These are phyloP conservation scores for Cheracebus regulus DNA, from an alignment of 2,797 vertebrate species.

Conservation along the genomic window DNA sequence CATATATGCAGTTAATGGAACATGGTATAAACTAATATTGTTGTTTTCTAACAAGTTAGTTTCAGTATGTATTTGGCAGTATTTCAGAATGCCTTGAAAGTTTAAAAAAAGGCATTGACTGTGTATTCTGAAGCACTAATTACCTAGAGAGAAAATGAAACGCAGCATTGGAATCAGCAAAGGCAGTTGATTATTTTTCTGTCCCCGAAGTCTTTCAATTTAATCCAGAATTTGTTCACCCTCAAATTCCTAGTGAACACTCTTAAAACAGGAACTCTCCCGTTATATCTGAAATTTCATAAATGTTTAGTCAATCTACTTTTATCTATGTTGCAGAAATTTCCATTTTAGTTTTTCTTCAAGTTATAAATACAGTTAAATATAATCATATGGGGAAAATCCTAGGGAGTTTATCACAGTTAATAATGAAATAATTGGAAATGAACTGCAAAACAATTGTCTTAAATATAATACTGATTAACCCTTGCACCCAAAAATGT, in stretches of 20 bases:
- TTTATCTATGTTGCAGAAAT: neutral
- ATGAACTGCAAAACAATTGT: neutral
- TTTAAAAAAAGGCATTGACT: neutral
- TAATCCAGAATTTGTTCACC: neutral
- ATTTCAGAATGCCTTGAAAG: neutral
- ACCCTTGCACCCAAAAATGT: slow-evolving; percentile 59
- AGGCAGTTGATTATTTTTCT: neutral
- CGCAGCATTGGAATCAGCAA: neutral
- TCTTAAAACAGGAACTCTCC: neutral
- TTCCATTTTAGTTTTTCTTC: slow-evolving; percentile 15
- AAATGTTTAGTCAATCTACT: neutral
- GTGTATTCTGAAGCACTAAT: neutral
- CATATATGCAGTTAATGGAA: neutral
- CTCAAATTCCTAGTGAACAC: neutral
- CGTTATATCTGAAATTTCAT: neutral
- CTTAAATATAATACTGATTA: slow-evolving; percentile 9
- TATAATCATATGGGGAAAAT: neutral
- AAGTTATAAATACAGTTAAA: slow-evolving; percentile 47
- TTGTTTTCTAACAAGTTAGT: neutral
- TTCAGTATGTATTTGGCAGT: neutral
- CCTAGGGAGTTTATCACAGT: neutral
- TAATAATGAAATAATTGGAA: slow-evolving; percentile 7
- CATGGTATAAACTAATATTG: neutral
- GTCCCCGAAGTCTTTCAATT: neutral
- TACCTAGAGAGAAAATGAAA: slow-evolving; percentile 8